Conservation (phyloP, 2,113 vertebrate species). For the Vidua chalybeata region DNA sequence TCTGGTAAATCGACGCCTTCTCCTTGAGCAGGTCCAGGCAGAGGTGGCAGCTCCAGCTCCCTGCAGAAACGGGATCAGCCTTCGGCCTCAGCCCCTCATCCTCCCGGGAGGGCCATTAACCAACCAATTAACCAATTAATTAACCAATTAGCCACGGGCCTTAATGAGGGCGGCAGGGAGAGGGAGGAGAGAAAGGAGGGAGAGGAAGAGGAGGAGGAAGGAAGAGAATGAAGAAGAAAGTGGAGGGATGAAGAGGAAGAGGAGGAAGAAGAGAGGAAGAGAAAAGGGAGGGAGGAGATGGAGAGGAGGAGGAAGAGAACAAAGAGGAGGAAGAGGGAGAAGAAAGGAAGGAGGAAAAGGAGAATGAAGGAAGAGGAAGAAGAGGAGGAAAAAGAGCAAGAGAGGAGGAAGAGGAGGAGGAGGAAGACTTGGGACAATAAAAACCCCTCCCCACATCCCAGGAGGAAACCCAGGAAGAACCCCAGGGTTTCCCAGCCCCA, state of each 20-base stretch:
- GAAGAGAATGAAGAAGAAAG: not conserved
- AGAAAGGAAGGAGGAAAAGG: not conserved
- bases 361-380: not conserved
- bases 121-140: too few relatives aligned
- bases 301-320: too few relatives aligned
- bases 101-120: too few relatives aligned
- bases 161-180: too few relatives aligned
- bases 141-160: too few relatives aligned
- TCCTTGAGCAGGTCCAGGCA: slow-evolving; percentile 95
- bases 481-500: too few relatives aligned
- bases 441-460: not conserved
- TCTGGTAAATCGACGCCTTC: slow-evolving; percentile 96
- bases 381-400: too few relatives aligned
- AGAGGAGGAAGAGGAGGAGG: too few relatives aligned
- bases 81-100: not conserved
- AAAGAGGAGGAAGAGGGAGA: too few relatives aligned
- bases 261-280: too few relatives aligned
- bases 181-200: accelerated
- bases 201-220: not conserved
- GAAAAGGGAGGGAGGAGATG: accelerated
- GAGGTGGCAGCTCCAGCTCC: slow-evolving; percentile 95
- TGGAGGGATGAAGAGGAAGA: not conserved
- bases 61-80: slow-evolving; percentile 49
- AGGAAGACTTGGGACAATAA: not conserved
- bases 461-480: not conserved